phyloP scores from a whole-genome alignment of 2,797 vertebrate genomes.

The Tauraco hartlaubi region DNA sequence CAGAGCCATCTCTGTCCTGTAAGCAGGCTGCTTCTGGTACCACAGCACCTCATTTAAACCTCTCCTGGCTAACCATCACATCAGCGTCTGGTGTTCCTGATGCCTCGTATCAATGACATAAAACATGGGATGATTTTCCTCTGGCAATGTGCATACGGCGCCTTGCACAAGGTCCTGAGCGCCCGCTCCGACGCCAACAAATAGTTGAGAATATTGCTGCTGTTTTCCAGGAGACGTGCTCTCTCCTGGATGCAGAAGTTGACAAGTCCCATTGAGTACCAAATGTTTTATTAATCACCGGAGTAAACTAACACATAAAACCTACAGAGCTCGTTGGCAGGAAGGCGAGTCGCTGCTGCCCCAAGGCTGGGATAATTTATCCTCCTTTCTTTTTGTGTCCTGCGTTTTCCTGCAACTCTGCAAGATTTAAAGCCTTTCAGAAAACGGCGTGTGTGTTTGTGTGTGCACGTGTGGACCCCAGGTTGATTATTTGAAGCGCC shows the following conservation, averaged over 20 bases:
- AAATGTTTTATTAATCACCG: constrained; percentile 19
- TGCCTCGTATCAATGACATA: fast-evolving
- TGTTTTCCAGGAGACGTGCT: background rate
- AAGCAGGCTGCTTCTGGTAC: background rate
- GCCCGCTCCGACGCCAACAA: fast-evolving
- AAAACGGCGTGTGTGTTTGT: fast-evolving
- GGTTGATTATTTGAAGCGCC: background rate
- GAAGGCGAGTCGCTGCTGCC: background rate
- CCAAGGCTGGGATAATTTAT: background rate
- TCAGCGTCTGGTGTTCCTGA: fast-evolving
- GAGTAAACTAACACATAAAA: background rate
- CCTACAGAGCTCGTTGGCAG: background rate
- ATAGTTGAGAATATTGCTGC: background rate
- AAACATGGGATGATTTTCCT: fast-evolving
- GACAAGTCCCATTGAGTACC: background rate
- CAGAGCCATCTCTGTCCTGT: background rate
- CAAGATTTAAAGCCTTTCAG: background rate
- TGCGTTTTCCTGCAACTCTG: background rate
- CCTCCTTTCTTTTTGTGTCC: background rate
- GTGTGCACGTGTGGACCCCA: background rate
- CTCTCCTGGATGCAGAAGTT: background rate
- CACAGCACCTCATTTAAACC: background rate
- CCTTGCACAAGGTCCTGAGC: background rate
- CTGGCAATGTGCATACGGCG: fast-evolving
- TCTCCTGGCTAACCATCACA: fast-evolving